Percentiles rank a stretch among this genome's conserved stretches.
These are phyloP conservation scores for Nansenia antarctica DNA, from an alignment of 2,113 vertebrate genomes.

Conservation along the genomic window DNA sequence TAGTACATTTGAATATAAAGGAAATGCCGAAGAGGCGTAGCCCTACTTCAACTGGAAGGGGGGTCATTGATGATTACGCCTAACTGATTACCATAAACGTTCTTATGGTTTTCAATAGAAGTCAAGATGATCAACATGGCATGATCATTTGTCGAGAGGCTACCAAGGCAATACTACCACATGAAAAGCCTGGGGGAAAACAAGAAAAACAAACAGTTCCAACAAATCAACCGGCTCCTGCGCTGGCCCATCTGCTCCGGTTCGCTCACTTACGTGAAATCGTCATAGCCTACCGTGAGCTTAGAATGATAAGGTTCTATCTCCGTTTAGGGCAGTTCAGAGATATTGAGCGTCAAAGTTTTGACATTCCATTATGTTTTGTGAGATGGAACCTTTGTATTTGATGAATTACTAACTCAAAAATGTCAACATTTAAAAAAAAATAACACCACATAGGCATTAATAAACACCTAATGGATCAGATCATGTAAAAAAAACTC, in stretches of 20 bases:
- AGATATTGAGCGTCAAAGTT: too few species aligned
- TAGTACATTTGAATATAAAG: neutral
- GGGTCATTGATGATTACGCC: neutral
- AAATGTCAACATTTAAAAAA: too few species aligned
- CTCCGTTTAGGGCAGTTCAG: too few species aligned
- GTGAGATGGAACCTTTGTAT: too few species aligned
- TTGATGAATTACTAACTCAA: too few species aligned
- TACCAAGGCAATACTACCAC: neutral
- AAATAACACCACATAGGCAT: too few species aligned
- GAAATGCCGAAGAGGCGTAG: too few species aligned
- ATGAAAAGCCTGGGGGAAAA: neutral
- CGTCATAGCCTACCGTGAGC: too few species aligned
- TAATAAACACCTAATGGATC: too few species aligned
- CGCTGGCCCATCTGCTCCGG: slow-evolving; percentile 59
- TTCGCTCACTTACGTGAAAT: slow-evolving; percentile 52
- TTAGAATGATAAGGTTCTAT: too few species aligned
- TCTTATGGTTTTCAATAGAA: neutral
- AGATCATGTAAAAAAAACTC: too few species aligned
- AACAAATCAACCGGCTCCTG: slow-evolving; percentile 35
- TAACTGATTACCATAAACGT: neutral
- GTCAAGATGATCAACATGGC: neutral
- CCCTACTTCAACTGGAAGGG: neutral
- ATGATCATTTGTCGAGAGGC: neutral
- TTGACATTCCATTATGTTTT: too few species aligned
- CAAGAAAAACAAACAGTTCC: slow-evolving; percentile 24